Percentiles rank a stretch among this genome's conserved stretches.
Evolutionary conservation across 2,888 invertebrate genomes (phyloP).

Genomic region (Podabrus alpinus): DNA sequence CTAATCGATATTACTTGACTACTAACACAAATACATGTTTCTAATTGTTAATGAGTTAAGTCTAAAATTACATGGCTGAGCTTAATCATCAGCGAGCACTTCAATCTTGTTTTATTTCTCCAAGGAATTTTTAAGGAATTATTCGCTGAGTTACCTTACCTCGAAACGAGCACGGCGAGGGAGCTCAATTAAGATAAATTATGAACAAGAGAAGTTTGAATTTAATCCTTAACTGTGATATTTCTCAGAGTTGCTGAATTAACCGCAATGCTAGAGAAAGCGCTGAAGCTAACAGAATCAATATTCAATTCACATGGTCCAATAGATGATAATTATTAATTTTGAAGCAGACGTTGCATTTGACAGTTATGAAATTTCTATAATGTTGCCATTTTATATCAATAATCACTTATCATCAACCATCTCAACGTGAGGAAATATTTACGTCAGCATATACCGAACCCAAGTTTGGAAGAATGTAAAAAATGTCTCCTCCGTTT

Average conservation of each 20-base stretch:
- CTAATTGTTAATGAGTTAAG: neutral
- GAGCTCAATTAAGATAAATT: neutral
- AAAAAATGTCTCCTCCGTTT: neutral
- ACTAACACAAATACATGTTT: conserved; percentile 22
- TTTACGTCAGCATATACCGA: neutral
- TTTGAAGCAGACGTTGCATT: conserved; percentile 37
- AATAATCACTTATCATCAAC: neutral
- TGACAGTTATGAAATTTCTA: conserved; percentile 36
- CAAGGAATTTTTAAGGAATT: neutral
- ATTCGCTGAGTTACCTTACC: neutral
- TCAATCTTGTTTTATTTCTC: neutral
- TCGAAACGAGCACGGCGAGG: too few species aligned
- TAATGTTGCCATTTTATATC: conserved; percentile 8
- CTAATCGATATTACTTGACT: conserved; percentile 43
- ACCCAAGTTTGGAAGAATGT: neutral
- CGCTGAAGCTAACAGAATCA: conserved; percentile 22
- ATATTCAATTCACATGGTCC: conserved; percentile 35
- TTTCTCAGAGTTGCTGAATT: conserved; percentile 12
- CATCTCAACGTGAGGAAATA: neutral
- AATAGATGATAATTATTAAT: conserved; percentile 43
- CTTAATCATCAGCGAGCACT: neutral
- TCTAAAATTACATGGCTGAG: neutral
- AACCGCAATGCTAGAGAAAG: conserved; percentile 5
- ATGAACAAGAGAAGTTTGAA: neutral
- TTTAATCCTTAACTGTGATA: conserved; percentile 2